Evolutionary conservation across 1,140 invertebrate genomes (phyloP).

Genomic region (Cydia strobilella): DNA sequence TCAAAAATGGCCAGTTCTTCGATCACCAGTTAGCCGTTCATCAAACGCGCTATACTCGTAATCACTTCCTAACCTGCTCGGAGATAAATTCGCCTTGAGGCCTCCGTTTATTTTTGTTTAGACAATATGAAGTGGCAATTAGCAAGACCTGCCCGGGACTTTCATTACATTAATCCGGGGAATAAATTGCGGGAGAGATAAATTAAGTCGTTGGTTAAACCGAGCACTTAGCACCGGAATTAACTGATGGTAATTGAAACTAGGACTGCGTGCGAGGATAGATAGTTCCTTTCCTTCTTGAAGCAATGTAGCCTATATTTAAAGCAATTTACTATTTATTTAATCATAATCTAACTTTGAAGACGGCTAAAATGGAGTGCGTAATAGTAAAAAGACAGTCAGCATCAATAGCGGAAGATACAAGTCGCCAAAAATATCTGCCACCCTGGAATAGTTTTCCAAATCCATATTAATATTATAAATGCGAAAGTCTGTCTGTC

Average conservation of each 20-base stretch:
- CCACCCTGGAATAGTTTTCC: too few species aligned
- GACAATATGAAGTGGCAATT: conserved; percentile 64
- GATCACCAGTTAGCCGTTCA: conserved; percentile 13
- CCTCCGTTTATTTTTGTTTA: conserved; percentile 56
- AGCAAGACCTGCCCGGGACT: conserved; percentile 53
- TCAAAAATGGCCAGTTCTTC: conserved; percentile 28
- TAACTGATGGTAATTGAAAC: conserved; percentile 73
- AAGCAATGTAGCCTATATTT: too few species aligned
- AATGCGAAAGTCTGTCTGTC: too few species aligned
- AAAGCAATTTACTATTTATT: too few species aligned
- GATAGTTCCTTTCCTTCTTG: too few species aligned
- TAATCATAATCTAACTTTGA: too few species aligned
- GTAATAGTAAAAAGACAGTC: too few species aligned
- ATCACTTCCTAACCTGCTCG: conserved; percentile 24
- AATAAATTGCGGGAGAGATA: conserved; percentile 66
- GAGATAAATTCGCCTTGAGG: conserved; percentile 39
- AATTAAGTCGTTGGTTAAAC: conserved; percentile 68
- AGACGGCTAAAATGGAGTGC: too few species aligned
- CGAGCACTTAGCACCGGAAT: conserved; percentile 65
- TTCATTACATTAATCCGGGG: conserved; percentile 63
- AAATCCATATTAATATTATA: too few species aligned
- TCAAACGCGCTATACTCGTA: conserved; percentile 31
- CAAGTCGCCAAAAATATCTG: too few species aligned
- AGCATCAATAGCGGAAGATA: too few species aligned
- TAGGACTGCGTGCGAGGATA: conserved; percentile 44